Conservation (phyloP, 2,888 invertebrate genomes). For the Theodoxus fluviatilis region DNA sequence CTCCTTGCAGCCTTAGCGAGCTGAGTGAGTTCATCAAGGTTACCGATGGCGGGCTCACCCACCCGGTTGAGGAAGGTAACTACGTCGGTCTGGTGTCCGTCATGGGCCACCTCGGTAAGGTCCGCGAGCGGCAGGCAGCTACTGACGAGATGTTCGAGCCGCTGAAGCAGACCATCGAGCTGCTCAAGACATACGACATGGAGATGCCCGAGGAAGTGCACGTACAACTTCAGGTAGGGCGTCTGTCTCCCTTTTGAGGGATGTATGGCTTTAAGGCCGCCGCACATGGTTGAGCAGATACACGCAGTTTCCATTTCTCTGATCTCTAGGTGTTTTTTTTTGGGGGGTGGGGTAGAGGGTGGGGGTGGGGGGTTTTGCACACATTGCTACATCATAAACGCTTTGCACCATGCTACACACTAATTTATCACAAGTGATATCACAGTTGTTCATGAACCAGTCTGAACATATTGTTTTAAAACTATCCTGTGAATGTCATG, state of each 20-base stretch:
- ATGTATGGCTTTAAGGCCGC: not conserved
- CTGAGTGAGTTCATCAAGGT: constrained; percentile 86
- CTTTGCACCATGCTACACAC: too few relatives aligned
- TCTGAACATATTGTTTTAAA: too few relatives aligned
- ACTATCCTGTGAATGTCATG: too few relatives aligned
- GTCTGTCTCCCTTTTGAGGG: not conserved
- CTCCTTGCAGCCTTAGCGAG: constrained; percentile 81
- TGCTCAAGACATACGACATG: constrained; percentile 92
- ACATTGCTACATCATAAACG: too few relatives aligned
- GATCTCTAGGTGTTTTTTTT: too few relatives aligned
- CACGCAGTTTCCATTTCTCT: too few relatives aligned
- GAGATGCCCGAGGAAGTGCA: constrained; percentile 96
- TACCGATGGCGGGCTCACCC: constrained; percentile 85
- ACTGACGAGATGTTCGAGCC: constrained; percentile 97
- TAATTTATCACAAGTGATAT: too few relatives aligned
- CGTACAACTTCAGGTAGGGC: constrained; percentile 77
- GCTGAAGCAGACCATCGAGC: constrained; percentile 87
- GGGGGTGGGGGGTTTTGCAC: too few relatives aligned
- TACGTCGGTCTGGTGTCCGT: constrained; percentile 86
- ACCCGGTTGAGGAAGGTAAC: constrained; percentile 85
- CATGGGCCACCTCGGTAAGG: constrained; percentile 92
- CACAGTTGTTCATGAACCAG: too few relatives aligned
- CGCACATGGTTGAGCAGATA: not conserved
- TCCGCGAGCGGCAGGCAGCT: constrained; percentile 84
- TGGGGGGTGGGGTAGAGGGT: too few relatives aligned